These are phyloP conservation scores for Dusona sp. DNA, from an alignment of 2,888 invertebrate species.

Conservation along the genomic window DNA sequence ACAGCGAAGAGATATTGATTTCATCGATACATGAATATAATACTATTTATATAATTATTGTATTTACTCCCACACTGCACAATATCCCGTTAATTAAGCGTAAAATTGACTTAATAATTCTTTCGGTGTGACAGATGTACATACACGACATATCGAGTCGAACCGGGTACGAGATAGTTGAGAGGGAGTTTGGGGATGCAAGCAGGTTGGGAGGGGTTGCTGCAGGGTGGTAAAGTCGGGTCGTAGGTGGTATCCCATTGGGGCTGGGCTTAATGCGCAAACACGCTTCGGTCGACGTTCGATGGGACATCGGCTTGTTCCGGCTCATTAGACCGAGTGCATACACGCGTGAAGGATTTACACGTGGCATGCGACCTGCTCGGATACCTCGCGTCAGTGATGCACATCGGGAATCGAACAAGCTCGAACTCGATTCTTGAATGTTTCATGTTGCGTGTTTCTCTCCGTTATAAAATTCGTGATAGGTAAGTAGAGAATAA, in stretches of 20 bases:
- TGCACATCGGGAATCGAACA: slow-evolving; percentile 46
- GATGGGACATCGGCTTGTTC: slow-evolving; percentile 76
- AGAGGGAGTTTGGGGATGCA: not conserved
- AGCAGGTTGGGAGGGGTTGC: slow-evolving; percentile 4
- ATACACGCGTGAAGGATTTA: slow-evolving; percentile 81
- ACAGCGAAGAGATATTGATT: not conserved
- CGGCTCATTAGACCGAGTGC: slow-evolving; percentile 79
- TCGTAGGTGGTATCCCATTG: slow-evolving; percentile 71
- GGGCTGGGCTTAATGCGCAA: slow-evolving; percentile 75
- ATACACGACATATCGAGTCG: not conserved
- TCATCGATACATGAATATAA: not conserved
- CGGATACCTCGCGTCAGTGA: slow-evolving; percentile 31
- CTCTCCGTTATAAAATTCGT: not conserved
- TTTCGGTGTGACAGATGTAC: not conserved
- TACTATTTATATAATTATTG: not conserved
- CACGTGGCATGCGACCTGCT: slow-evolving; percentile 70
- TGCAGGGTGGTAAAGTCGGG: slow-evolving; percentile 54
- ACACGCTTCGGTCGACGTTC: slow-evolving; percentile 72
- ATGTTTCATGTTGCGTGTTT: not conserved
- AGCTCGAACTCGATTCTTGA: slow-evolving; percentile 29
- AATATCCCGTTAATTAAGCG: not conserved
- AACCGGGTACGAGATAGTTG: slow-evolving; percentile 1
- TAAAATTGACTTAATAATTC: not conserved
- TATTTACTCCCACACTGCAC: no score
- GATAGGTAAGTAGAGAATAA: not conserved